Conservation (phyloP, 37 sponge, comb jelly and placozoan genomes). For the Ianthella basta region DNA sequence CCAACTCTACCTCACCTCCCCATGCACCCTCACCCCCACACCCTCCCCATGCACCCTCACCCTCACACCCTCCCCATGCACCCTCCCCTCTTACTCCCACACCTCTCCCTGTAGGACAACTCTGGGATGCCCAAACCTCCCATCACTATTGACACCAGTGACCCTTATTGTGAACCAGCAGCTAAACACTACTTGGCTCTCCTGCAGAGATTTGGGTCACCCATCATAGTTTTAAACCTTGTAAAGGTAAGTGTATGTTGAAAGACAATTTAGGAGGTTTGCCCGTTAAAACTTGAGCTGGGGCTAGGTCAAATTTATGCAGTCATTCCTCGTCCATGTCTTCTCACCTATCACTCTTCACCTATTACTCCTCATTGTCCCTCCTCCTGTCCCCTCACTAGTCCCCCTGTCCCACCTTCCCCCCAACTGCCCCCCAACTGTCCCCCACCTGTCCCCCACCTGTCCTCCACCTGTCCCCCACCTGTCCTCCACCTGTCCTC, state of each 20-base stretch:
- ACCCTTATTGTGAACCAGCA: slow-evolving; percentile 85
- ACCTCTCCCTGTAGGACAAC: neutral
- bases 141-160: slow-evolving; percentile 75
- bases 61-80: neutral
- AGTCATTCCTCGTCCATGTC: neutral
- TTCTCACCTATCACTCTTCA: neutral
- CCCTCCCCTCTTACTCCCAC: neutral
- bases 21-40: neutral
- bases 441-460: no score
- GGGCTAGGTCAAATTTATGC: no score
- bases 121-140: slow-evolving; percentile 53
- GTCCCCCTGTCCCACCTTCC: no score
- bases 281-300: no score
- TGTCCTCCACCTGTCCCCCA: no score
- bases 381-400: no score
- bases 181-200: slow-evolving; percentile 81
- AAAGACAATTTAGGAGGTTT: no score
- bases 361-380: neutral
- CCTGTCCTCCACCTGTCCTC: no score
- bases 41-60: neutral
- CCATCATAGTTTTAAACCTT: slow-evolving; percentile 89
- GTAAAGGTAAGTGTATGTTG: slow-evolving; percentile 75
- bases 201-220: slow-evolving; percentile 88
- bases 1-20: neutral
- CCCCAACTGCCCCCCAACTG: no score